These are phyloP conservation scores for Chaetoderma sp. DNA, from an alignment of 2,888 invertebrate species.

Conservation along the genomic window DNA sequence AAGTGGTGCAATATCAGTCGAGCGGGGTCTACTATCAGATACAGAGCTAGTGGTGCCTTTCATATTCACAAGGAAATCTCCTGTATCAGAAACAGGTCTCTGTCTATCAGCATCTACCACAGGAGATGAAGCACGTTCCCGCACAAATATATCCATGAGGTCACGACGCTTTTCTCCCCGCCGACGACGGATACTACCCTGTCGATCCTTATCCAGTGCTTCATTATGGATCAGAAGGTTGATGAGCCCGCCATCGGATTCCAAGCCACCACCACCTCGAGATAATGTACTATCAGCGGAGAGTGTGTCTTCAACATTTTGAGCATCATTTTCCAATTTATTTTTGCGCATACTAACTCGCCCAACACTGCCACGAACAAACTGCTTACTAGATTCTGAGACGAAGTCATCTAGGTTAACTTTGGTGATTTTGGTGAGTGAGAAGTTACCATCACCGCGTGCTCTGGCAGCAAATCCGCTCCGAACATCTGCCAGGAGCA, in stretches of 20 bases:
- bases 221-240: constrained; percentile 51
- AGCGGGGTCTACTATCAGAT: background rate
- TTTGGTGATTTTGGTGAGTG: constrained; percentile 57
- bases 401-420: constrained; percentile 45
- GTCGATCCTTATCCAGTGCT: constrained; percentile 40
- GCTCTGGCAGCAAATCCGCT: constrained; percentile 58
- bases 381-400: constrained; percentile 2
- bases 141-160: constrained; percentile 39
- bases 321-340: background rate
- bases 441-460: constrained; percentile 54
- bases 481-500: constrained; percentile 61
- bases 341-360: constrained; percentile 1
- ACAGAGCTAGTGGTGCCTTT: background rate
- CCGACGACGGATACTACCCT: constrained; percentile 53
- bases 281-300: constrained; percentile 38
- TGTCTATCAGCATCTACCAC: constrained; percentile 19
- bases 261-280: constrained; percentile 46
- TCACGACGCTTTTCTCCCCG: constrained; percentile 44
- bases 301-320: background rate
- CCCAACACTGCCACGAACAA: constrained; percentile 1
- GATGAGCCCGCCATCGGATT: constrained; percentile 48
- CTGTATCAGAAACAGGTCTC: background rate
- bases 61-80: background rate
- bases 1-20: background rate
- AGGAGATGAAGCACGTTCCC: constrained; percentile 62